Evolutionary conservation across 1,140 invertebrate genomes (phyloP), one percentile per base, ranked within the genome.

Genomic region (Drosophila teissieri): DNA sequence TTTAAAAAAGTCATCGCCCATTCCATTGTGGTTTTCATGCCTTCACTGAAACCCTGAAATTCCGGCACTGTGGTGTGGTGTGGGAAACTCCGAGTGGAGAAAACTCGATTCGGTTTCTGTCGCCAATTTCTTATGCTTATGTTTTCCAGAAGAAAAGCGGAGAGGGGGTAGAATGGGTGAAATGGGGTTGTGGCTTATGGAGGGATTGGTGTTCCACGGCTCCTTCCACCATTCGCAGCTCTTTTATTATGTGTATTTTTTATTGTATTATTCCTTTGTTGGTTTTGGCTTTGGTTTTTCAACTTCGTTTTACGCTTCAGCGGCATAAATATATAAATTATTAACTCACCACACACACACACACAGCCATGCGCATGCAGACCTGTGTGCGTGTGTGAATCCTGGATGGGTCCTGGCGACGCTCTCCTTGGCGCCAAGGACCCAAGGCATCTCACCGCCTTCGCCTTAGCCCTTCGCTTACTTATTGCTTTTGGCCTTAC

Each of bases 281-380:
- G 83, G 83, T 69, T 83, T 86, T 89, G 76, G 67, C 80, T 77
- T 89, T 89, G 83, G 84, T 88, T 88, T 85, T 89, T 80, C 83
- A 88, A 89, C 84, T 88, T 89, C 84, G 80, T 88, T 88, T 88
- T 83, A 88, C 80, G 83, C 84, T 89, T 88, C 83, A 88, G 72
- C 76, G 79, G 83, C 79, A 88, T 89, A 88, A 88, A 83, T 88
- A 89, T 89, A 88, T 88, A 88, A 88, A 88, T 88, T 88, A 88
- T 88, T 88, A 89, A 88, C 83, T 89, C 80, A 55, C 76, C 73
- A 65, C 84, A 74, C 37, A 31, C 57, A 58, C 40, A 19, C 19
- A 19, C 19, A 19, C 19, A 19, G n/a, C 39, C 51, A 51, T 40
- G 46, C 36, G 37, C 67, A 55, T 51, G 14, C 42, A 2, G 27